A percentile compares a stretch with the other conserved stretches of the same genome.
Evolutionary conservation across 2,797 vertebrate genomes (phyloP).

Genomic region (Kryptopterus vitreolus): DNA sequence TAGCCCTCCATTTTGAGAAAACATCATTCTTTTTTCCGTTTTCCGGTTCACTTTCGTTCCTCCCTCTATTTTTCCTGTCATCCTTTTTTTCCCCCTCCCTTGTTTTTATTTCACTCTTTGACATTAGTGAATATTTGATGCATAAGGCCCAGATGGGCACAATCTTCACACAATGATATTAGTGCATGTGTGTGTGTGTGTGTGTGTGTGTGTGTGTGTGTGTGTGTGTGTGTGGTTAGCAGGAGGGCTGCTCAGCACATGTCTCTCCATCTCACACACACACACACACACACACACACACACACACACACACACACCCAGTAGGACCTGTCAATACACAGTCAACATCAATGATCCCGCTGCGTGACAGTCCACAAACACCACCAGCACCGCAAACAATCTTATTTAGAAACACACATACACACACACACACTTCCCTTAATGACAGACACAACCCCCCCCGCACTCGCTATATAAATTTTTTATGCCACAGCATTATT

Average conservation of each 20-base stretch:
- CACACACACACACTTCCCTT: constrained; percentile 19
- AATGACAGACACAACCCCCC: not conserved
- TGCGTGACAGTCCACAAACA: not conserved
- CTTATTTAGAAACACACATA: not conserved
- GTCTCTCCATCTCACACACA: constrained; percentile 19
- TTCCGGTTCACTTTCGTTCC: not conserved
- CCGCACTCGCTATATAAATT: not conserved
- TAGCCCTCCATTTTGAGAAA: not conserved
- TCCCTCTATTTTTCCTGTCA: constrained; percentile 35
- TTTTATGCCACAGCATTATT: constrained; percentile 3
- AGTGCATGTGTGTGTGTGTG: constrained; percentile 13
- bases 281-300: constrained; percentile 16
- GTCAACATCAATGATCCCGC: constrained; percentile 24
- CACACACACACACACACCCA: constrained; percentile 22
- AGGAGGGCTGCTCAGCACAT: constrained; percentile 42
- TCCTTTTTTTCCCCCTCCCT: constrained; percentile 27
- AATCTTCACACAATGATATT: constrained; percentile 20
- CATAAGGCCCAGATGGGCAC: constrained; percentile 40
- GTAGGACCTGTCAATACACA: constrained; percentile 19
- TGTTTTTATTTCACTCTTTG: constrained; percentile 24
- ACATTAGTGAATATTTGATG: constrained; percentile 31
- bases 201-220: constrained; percentile 24
- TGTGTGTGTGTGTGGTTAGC: constrained; percentile 12
- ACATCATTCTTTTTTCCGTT: not conserved
- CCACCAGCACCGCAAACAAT: not conserved